A percentile compares a stretch with the other conserved stretches of the same genome.
These are phyloP conservation scores for Charanyca ferruginea DNA, from an alignment of 2,888 invertebrate genomes.

Conservation along the genomic window DNA sequence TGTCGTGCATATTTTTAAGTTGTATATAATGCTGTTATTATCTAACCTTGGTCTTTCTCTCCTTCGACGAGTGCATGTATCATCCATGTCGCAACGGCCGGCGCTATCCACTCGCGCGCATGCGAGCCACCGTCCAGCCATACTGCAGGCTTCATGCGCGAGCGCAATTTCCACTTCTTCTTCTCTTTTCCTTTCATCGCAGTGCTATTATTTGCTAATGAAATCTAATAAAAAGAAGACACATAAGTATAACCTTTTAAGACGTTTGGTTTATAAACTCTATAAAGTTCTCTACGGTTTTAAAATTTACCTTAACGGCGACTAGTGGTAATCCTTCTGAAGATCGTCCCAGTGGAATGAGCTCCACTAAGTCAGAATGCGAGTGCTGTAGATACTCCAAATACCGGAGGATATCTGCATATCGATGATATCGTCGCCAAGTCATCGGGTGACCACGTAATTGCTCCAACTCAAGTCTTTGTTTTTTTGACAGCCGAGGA, in stretches of 20 bases:
- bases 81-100: constrained; percentile 94
- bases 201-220: constrained; percentile 80
- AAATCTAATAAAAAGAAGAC: constrained; percentile 73
- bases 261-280: background rate
- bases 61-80: constrained; percentile 93
- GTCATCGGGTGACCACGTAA: constrained; percentile 92
- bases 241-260: constrained; percentile 10
- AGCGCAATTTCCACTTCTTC: constrained; percentile 88
- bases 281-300: background rate
- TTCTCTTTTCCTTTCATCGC: constrained; percentile 71
- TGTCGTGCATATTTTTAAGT: background rate
- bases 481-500: constrained; percentile 92
- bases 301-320: constrained; percentile 92
- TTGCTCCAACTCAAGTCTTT: constrained; percentile 91
- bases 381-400: constrained; percentile 93
- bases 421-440: constrained; percentile 94
- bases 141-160: constrained; percentile 92
- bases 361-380: constrained; percentile 92
- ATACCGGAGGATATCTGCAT: constrained; percentile 93
- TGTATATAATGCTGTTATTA: constrained; percentile 1
- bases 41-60: constrained; percentile 88
- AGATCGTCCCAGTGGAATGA: constrained; percentile 94
- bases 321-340: constrained; percentile 94
- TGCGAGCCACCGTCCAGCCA: constrained; percentile 96
- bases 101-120: constrained; percentile 95